Percentiles rank a stretch among this genome's conserved stretches.
Evolutionary conservation across 2,797 vertebrate genomes (phyloP).

Genomic region (Florisuga fusca): DNA sequence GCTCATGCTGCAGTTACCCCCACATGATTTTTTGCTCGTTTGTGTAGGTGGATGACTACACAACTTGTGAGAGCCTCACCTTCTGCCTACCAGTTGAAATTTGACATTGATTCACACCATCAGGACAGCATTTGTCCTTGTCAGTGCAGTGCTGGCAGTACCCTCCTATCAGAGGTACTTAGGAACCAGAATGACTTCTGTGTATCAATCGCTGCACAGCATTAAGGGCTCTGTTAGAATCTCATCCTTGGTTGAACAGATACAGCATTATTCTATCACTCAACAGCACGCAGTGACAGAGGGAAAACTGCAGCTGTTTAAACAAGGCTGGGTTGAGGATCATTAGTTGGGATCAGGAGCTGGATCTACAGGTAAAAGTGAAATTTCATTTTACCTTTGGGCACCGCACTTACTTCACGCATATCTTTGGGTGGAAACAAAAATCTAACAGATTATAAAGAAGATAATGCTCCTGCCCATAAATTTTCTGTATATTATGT

Average conservation of each 20-base stretch:
- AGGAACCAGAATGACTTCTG: background rate
- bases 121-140: background rate
- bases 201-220: background rate
- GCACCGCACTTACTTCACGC: background rate
- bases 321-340: background rate
- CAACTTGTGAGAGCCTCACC: background rate
- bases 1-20: background rate
- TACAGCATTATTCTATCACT: background rate
- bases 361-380: background rate
- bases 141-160: fast-evolving
- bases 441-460: background rate
- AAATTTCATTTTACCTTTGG: background rate
- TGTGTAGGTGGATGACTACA: background rate
- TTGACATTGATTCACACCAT: background rate
- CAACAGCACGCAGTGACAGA: background rate
- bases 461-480: background rate
- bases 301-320: background rate
- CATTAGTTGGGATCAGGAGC: background rate
- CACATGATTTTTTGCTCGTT: background rate
- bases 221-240: background rate
- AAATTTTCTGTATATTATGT: constrained; percentile 14
- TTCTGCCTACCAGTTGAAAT: background rate
- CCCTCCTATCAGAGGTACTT: background rate
- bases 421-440: background rate
- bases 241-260: background rate